A percentile compares a stretch with the other conserved stretches of the same genome.
These are phyloP conservation scores for Sternarchorhynchus goeldii DNA, from an alignment of 2,797 vertebrate genomes.

Conservation along the genomic window DNA sequence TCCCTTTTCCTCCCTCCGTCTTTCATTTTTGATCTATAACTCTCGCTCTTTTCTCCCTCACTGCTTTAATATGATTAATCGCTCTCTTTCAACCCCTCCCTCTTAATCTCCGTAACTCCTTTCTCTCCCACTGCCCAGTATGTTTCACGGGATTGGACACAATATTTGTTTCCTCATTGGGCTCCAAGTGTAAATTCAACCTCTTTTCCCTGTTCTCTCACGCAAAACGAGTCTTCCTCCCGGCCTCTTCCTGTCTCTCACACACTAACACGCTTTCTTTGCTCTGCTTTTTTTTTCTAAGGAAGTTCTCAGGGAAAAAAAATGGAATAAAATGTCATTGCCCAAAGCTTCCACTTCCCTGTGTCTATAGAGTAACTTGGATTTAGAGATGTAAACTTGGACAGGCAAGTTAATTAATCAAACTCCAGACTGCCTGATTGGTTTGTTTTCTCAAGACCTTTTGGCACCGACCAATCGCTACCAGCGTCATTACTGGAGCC, in stretches of 20 bases:
- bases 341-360: neutral
- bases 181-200: slow-evolving; percentile 19
- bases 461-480: slow-evolving; percentile 24
- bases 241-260: neutral
- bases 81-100: too few species aligned
- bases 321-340: neutral
- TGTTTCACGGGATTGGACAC: neutral
- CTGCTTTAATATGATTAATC: too few species aligned
- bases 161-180: slow-evolving; percentile 4
- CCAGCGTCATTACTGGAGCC: neutral
- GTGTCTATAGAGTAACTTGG: neutral
- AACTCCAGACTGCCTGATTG: neutral
- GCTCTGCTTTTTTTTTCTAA: neutral
- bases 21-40: slow-evolving; percentile 15
- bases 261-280: neutral
- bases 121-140: neutral
- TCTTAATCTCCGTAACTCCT: neutral
- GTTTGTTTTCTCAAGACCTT: slow-evolving; percentile 36
- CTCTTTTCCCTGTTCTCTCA: slow-evolving; percentile 10
- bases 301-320: neutral
- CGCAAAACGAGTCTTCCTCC: neutral
- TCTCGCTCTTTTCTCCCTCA: slow-evolving; percentile 5
- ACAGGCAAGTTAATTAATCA: slow-evolving; percentile 28
- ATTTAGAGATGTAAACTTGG: slow-evolving; percentile 15
- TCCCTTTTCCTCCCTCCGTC: neutral